Conservation (phyloP, 2,797 vertebrate species). For the Sebastes minor region DNA sequence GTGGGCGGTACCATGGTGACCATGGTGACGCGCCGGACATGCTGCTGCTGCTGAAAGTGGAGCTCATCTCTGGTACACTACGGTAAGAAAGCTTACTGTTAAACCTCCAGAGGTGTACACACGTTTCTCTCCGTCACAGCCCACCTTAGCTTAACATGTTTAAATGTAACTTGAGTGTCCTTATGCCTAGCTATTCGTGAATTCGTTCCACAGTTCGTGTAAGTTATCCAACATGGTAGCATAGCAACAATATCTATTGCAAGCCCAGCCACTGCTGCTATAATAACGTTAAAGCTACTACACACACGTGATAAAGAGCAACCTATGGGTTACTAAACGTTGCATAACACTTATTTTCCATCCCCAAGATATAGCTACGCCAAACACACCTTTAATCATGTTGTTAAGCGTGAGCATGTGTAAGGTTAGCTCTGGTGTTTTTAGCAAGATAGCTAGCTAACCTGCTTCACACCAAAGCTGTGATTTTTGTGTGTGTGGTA, state of each 20-base stretch:
- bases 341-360: background rate
- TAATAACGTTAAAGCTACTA: background rate
- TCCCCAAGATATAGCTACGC: background rate
- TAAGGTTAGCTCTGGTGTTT: background rate
- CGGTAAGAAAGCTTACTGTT: constrained; percentile 59
- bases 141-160: background rate
- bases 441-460: background rate
- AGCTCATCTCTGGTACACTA: background rate
- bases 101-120: background rate
- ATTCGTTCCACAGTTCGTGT: background rate
- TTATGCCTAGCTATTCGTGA: background rate
- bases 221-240: constrained; percentile 5
- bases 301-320: background rate
- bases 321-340: background rate
- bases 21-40: constrained; percentile 12
- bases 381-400: background rate
- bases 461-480: background rate
- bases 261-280: background rate
- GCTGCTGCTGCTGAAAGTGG: constrained; percentile 33
- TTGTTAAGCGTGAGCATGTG: background rate
- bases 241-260: constrained; percentile 11
- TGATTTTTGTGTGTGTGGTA: background rate
- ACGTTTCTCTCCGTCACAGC: background rate
- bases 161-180: background rate
- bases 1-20: background rate